Percentiles rank a stretch among this genome's conserved stretches.
phyloP scores from a whole-genome alignment of 2,113 vertebrate genomes.

The Miniopterus natalensis region DNA sequence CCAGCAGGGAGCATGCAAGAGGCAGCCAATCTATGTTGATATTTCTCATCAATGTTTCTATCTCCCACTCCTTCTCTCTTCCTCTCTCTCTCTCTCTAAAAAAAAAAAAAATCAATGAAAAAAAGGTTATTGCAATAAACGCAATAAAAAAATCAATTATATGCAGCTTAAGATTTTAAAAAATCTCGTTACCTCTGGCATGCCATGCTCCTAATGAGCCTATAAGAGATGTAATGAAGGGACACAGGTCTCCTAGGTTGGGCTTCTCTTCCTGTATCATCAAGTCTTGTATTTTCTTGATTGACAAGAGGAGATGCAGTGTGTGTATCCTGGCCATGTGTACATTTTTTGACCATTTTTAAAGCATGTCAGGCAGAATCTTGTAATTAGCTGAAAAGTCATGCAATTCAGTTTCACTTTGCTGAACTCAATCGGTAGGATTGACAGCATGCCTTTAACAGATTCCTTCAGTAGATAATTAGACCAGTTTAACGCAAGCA shows the following conservation, averaged over 20 bases:
- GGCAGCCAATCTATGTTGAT: too few relatives aligned
- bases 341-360: constrained; percentile 65
- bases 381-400: constrained; percentile 81
- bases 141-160: neutral
- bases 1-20: too few relatives aligned
- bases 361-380: constrained; percentile 76
- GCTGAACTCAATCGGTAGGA: constrained; percentile 78
- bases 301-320: constrained; percentile 8
- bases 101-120: too few relatives aligned
- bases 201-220: neutral
- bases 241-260: neutral
- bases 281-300: neutral
- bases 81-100: too few relatives aligned
- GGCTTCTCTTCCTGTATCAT: neutral
- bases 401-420: constrained; percentile 78
- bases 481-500: constrained; percentile 76
- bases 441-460: constrained; percentile 79
- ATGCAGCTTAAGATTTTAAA: neutral
- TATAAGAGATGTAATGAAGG: neutral
- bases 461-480: constrained; percentile 84
- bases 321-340: neutral
- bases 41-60: too few relatives aligned
- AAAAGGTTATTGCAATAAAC: neutral
- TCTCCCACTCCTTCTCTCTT: too few relatives aligned
- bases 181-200: neutral